Conservation (phyloP, 2,797 vertebrate species). For the Coregonus suidteri region DNA sequence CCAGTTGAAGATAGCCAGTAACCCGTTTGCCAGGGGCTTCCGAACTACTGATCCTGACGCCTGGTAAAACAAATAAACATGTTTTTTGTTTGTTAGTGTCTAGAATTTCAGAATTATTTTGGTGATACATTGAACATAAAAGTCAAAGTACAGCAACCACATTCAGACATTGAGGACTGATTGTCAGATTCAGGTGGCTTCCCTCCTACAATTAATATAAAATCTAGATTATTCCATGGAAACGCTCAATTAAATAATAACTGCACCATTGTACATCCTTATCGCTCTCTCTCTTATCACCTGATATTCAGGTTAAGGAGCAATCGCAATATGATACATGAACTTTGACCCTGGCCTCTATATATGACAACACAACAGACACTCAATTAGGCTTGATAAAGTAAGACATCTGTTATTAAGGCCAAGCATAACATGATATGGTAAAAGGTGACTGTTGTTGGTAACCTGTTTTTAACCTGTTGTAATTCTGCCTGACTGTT, state of each 20-base stretch:
- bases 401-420: too few species aligned
- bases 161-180: not conserved
- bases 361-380: not conserved
- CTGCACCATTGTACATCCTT: constrained; percentile 32
- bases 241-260: not conserved
- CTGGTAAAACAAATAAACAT: constrained; percentile 72
- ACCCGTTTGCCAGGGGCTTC: constrained; percentile 95
- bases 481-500: not conserved
- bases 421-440: too few species aligned
- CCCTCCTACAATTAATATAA: not conserved
- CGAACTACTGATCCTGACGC: constrained; percentile 81
- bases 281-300: constrained; percentile 42
- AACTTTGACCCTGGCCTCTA: constrained; percentile 54
- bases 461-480: not conserved
- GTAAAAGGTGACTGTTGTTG: not conserved
- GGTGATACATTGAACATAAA: not conserved
- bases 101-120: not conserved
- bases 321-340: constrained; percentile 27
- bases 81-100: not conserved
- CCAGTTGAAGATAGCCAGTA: constrained; percentile 94
- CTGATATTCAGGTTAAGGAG: constrained; percentile 43
- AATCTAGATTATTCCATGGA: not conserved
- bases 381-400: not conserved
- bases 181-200: not conserved
- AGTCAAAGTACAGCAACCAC: not conserved